These are phyloP conservation scores for Oryzias javanicus DNA, from an alignment of 2,113 vertebrate genomes.

Conservation along the genomic window DNA sequence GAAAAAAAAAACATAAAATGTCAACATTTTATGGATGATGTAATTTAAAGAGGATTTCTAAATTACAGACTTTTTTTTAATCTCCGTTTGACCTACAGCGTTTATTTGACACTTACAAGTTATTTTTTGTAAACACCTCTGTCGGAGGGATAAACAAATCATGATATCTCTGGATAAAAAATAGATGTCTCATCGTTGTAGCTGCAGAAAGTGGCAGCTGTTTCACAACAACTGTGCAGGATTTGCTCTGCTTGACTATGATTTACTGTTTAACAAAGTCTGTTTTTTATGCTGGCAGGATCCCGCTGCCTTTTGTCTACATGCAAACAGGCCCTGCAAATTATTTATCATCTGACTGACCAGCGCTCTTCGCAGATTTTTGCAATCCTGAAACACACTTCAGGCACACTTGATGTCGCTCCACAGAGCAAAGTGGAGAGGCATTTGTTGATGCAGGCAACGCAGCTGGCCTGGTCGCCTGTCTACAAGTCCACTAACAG, in stretches of 20 bases:
- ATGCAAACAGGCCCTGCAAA: neutral
- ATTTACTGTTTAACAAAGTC: constrained; percentile 1
- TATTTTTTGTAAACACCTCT: neutral
- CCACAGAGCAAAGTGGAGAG: constrained; percentile 42
- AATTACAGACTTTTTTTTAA: neutral
- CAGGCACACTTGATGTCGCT: constrained; percentile 28
- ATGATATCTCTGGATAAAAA: neutral
- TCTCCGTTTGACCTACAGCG: neutral
- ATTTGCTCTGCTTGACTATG: constrained; percentile 5
- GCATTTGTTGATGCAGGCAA: constrained; percentile 56
- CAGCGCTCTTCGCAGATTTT: constrained; percentile 41
- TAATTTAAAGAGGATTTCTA: no score
- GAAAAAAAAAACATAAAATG: no score
- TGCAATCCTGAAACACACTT: constrained; percentile 50
- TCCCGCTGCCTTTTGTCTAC: constrained; percentile 1
- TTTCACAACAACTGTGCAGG: constrained; percentile 5
- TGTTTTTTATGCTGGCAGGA: neutral
- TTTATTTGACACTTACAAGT: neutral
- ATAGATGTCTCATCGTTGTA: neutral
- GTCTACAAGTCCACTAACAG: constrained; percentile 53
- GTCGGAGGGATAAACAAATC: neutral
- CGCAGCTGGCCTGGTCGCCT: constrained; percentile 46
- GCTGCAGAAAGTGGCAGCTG: constrained; percentile 9
- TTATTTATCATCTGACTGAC: constrained; percentile 13
- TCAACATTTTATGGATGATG: no score